phyloP scores from a whole-genome alignment of 2,888 invertebrate species.

The Aspidapion aeneum region DNA sequence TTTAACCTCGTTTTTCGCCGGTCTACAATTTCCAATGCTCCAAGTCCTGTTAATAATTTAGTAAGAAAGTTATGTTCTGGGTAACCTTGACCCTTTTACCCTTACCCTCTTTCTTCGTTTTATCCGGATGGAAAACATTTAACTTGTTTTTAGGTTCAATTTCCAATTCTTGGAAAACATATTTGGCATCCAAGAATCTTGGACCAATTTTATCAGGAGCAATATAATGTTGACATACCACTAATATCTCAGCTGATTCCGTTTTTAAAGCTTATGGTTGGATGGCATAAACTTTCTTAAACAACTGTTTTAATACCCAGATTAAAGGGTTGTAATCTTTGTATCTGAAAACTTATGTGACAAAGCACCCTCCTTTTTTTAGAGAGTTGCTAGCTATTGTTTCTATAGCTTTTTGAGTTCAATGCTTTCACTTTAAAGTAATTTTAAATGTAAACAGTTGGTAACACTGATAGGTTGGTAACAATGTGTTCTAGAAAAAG shows the following conservation, averaged over 20 bases:
- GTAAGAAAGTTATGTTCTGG: conserved; percentile 89
- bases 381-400: conserved; percentile 92
- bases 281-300: conserved; percentile 95
- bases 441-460: too few relatives aligned
- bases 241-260: conserved; percentile 99
- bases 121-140: conserved; percentile 72
- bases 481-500: too few relatives aligned
- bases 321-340: conserved; percentile 95
- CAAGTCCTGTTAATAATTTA: too few relatives aligned
- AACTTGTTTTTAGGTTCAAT: conserved; percentile 66
- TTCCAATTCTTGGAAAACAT: conserved; percentile 93
- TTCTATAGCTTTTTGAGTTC: too few relatives aligned
- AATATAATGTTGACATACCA: conserved; percentile 91
- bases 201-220: conserved; percentile 93
- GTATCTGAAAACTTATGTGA: conserved; percentile 97
- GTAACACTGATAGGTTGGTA: too few relatives aligned
- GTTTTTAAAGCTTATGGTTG: conserved; percentile 98
- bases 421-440: too few relatives aligned
- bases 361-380: conserved; percentile 91
- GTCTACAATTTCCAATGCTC: too few relatives aligned
- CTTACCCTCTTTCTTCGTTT: conserved; percentile 75
- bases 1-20: too few relatives aligned
- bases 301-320: conserved; percentile 95
- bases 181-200: conserved; percentile 87
- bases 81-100: conserved; percentile 91